Conservation (phyloP, 1,140 invertebrate genomes). For the Lordiphosa clarofinis region DNA sequence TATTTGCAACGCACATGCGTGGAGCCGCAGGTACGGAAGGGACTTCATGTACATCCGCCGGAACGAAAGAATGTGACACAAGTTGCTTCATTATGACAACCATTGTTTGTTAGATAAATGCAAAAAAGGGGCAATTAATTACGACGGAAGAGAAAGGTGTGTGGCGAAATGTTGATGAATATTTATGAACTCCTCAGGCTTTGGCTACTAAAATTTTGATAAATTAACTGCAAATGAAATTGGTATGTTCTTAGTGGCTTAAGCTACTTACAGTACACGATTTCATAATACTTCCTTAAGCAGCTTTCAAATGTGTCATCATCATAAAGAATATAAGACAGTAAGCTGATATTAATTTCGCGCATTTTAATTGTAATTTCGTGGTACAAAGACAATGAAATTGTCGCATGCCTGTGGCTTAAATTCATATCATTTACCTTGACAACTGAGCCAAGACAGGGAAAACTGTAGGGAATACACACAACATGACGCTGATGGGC, state of each 20-base stretch:
- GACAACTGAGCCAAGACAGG: conserved; percentile 14
- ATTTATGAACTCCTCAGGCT: conserved; percentile 2
- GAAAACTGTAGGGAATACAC: background rate
- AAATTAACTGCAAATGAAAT: background rate
- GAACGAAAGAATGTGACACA: conserved; percentile 27
- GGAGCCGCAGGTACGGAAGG: conserved; percentile 32
- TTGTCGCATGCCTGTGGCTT: conserved; percentile 18
- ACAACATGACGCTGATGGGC: conserved; percentile 46
- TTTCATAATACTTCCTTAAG: conserved; percentile 26
- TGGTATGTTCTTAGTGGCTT: background rate
- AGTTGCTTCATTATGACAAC: conserved; percentile 58
- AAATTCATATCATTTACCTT: conserved; percentile 50
- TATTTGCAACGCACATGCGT: conserved; percentile 22
- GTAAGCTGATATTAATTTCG: conserved; percentile 58
- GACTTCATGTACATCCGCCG: conserved; percentile 40
- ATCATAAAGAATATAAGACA: conserved; percentile 23
- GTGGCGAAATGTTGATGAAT: conserved; percentile 6
- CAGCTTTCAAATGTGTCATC: conserved; percentile 40
- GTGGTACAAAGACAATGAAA: conserved; percentile 1
- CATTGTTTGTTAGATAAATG: conserved; percentile 47
- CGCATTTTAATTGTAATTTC: conserved; percentile 50
- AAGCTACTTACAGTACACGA: conserved; percentile 29
- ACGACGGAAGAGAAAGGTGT: conserved; percentile 20
- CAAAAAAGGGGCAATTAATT: conserved; percentile 47
- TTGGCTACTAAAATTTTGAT: background rate